These are phyloP conservation scores for Sinhomidia bicolor DNA, from an alignment of 2,888 invertebrate genomes.

Conservation along the genomic window DNA sequence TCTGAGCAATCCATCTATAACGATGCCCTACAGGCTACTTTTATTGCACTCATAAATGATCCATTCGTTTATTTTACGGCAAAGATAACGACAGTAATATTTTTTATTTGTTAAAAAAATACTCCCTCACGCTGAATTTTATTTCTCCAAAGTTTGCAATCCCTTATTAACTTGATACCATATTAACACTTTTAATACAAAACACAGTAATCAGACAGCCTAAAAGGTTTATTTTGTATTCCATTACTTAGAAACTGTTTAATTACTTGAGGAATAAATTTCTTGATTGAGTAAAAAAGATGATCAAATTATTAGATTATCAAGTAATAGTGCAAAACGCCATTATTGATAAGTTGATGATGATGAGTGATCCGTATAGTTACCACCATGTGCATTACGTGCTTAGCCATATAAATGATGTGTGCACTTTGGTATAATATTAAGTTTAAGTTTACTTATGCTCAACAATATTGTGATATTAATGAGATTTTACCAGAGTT, in stretches of 20 bases:
- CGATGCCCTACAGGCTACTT: not conserved
- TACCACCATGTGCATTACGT: not conserved
- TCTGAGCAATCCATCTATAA: not conserved
- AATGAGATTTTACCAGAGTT: not conserved
- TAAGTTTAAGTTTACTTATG: too few relatives aligned
- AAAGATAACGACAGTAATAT: too few relatives aligned
- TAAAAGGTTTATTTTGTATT: not conserved
- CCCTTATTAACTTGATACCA: not conserved
- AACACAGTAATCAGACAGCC: too few relatives aligned
- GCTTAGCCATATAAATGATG: not conserved
- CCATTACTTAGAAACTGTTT: not conserved
- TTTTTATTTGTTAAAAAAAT: too few relatives aligned
- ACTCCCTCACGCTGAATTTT: not conserved
- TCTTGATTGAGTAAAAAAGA: not conserved
- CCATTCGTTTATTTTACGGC: too few relatives aligned
- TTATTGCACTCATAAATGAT: not conserved
- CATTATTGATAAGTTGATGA: not conserved
- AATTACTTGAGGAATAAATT: not conserved
- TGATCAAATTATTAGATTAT: conserved; percentile 33
- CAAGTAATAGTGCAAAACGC: not conserved
- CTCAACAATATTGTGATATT: too few relatives aligned
- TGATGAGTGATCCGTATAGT: not conserved
- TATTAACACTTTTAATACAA: not conserved
- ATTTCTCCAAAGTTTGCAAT: not conserved
- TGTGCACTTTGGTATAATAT: not conserved